These are phyloP conservation scores for Psammodynastes pulverulentus DNA, from an alignment of 2,113 vertebrate species.

Conservation along the genomic window DNA sequence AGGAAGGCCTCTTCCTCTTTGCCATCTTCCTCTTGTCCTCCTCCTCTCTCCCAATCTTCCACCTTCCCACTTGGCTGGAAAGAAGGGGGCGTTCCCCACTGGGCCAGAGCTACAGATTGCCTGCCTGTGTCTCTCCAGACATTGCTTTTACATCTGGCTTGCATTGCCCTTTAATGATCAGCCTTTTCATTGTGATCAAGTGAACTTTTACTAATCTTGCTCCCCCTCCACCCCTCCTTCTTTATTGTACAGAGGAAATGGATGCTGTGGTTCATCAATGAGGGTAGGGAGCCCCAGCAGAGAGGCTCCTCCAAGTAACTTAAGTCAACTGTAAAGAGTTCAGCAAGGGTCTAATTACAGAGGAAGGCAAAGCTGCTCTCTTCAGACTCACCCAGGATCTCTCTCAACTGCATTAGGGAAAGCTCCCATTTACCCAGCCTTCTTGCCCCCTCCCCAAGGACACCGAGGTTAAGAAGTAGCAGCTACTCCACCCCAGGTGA, in stretches of 20 bases:
- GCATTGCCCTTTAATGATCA: constrained; percentile 68
- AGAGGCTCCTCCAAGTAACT: constrained; percentile 68
- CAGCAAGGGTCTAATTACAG: constrained; percentile 69
- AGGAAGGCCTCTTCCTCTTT: not conserved
- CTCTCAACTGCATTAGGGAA: constrained; percentile 1
- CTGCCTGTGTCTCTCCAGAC: constrained; percentile 23
- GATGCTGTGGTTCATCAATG: constrained; percentile 74
- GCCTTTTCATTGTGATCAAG: constrained; percentile 69
- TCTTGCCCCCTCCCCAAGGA: constrained; percentile 2
- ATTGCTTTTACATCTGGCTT: constrained; percentile 63
- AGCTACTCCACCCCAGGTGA: constrained; percentile 22
- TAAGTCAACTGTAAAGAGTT: constrained; percentile 74
- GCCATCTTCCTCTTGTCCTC: not conserved
- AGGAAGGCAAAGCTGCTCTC: constrained; percentile 60
- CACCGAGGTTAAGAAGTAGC: constrained; percentile 21
- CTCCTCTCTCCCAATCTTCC: not conserved
- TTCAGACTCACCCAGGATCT: constrained; percentile 59
- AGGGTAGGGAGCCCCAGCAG: constrained; percentile 52
- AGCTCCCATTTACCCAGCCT: too few relatives aligned
- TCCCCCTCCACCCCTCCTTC: constrained; percentile 54
- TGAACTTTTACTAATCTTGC: constrained; percentile 72
- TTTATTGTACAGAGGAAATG: constrained; percentile 73
- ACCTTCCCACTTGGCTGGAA: not conserved
- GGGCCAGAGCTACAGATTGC: not conserved
- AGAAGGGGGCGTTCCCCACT: constrained; percentile 2